phyloP scores from a whole-genome alignment of 2,888 invertebrate genomes.

The Exephanes ischioxanthus region DNA sequence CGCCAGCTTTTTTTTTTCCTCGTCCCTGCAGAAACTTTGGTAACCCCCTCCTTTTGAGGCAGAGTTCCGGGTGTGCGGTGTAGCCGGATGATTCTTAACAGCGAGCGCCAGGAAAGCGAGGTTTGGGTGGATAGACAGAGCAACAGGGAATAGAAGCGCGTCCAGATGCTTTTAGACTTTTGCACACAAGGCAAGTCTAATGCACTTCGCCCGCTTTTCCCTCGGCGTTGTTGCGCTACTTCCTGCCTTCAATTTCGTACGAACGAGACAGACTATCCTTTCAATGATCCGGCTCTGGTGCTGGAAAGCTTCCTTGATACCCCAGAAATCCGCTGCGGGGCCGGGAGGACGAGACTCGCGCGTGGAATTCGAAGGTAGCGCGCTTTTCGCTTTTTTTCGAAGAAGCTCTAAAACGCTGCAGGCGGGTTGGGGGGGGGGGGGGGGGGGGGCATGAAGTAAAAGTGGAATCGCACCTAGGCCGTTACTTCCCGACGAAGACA shows the following conservation, averaged over 20 bases:
- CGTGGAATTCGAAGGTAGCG: not conserved
- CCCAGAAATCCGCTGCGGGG: not conserved
- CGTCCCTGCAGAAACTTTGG: constrained; percentile 27
- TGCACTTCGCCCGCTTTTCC: constrained; percentile 30
- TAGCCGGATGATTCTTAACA: constrained; percentile 20
- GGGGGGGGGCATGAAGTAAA: not conserved
- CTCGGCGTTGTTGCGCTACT: not conserved
- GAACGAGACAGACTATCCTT: constrained; percentile 28
- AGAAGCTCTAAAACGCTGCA: not conserved
- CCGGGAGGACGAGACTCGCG: not conserved
- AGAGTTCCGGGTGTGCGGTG: not conserved
- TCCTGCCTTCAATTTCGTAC: constrained; percentile 4
- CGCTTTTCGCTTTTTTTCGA: not conserved
- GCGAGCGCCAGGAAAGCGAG: not conserved
- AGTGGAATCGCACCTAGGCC: not conserved
- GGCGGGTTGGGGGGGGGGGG: not conserved
- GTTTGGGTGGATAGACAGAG: not conserved
- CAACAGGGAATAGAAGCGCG: not conserved
- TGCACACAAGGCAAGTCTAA: constrained; percentile 42
- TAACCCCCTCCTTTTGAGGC: constrained; percentile 5
- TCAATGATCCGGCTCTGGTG: constrained; percentile 12
- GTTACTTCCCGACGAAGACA: constrained; percentile 1
- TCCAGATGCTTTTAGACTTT: constrained; percentile 40
- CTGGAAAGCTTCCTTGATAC: constrained; percentile 7
- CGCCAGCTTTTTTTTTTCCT: not conserved